Conservation (phyloP, 2,113 vertebrate species). For the Otis tarda region DNA sequence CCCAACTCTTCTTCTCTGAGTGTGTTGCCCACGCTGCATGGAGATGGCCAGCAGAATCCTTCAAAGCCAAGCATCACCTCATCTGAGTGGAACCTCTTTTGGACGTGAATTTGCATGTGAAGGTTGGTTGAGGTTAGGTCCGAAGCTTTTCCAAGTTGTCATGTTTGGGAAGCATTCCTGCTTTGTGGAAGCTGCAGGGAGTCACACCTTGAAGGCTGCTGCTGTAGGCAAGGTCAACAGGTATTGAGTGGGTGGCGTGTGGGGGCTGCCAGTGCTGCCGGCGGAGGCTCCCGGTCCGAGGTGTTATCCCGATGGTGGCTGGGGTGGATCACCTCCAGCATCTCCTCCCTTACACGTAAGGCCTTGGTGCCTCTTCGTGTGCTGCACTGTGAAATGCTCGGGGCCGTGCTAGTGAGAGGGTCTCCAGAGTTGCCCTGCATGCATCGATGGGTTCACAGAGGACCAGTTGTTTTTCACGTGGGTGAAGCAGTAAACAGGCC, state of each 20-base stretch:
- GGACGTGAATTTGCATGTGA: neutral
- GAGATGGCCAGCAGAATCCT: neutral
- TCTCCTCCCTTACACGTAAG: neutral
- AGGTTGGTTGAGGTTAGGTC: neutral
- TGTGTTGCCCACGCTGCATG: neutral
- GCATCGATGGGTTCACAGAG: neutral
- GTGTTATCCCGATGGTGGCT: rapidly evolving
- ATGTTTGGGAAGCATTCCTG: neutral
- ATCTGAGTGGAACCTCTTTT: neutral
- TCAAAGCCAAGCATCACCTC: neutral
- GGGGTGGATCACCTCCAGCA: neutral
- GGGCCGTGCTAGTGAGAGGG: rapidly evolving
- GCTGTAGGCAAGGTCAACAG: neutral
- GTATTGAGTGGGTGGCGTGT: neutral
- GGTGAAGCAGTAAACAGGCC: neutral
- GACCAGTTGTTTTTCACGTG: neutral
- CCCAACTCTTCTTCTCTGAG: neutral
- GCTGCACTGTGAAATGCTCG: neutral
- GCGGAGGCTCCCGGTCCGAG: rapidly evolving
- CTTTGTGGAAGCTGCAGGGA: neutral
- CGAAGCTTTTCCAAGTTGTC: neutral
- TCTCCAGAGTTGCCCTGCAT: neutral
- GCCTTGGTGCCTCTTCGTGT: neutral
- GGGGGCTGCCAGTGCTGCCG: rapidly evolving
- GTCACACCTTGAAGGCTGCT: neutral